A percentile compares a stretch with the other conserved stretches of the same genome.
These are phyloP conservation scores for Drosophila seclusa DNA, from an alignment of 2,888 invertebrate species.

Conservation along the genomic window DNA sequence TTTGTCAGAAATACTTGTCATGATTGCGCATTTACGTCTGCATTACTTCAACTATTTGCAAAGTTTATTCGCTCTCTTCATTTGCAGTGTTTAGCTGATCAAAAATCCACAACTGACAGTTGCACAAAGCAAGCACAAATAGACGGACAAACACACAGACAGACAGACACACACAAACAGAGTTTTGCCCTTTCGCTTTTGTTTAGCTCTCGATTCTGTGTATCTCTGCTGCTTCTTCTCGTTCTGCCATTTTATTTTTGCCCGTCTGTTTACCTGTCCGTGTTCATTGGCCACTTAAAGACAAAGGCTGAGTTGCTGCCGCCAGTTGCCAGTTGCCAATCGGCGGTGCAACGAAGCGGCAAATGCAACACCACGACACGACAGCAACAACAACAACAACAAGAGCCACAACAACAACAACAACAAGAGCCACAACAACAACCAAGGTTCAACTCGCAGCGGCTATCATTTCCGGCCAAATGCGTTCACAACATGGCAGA, in stretches of 20 bases:
- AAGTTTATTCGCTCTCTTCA: not conserved
- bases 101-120: slow-evolving; percentile 49
- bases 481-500: slow-evolving; percentile 68
- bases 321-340: slow-evolving; percentile 56
- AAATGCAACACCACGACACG: slow-evolving; percentile 78
- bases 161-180: slow-evolving; percentile 3
- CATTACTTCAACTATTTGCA: slow-evolving; percentile 11
- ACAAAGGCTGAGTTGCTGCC: slow-evolving; percentile 50
- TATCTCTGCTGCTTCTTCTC: not conserved
- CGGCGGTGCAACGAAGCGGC: slow-evolving; percentile 75
- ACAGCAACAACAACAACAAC: slow-evolving; percentile 30
- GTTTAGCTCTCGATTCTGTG: not conserved
- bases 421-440: slow-evolving; percentile 25
- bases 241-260: slow-evolving; percentile 10
- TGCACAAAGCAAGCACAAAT: slow-evolving; percentile 51
- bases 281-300: slow-evolving; percentile 75
- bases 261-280: slow-evolving; percentile 43
- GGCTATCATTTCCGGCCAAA: slow-evolving; percentile 80
- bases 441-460: slow-evolving; percentile 46
- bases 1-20: not conserved
- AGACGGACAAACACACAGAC: not conserved
- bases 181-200: slow-evolving; percentile 13
- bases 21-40: not conserved
- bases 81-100: slow-evolving; percentile 19
- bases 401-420: slow-evolving; percentile 28